These are phyloP conservation scores for Crambe crambe DNA, from an alignment of 37 sponge, comb jelly and placozoan genomes.

Conservation along the genomic window DNA sequence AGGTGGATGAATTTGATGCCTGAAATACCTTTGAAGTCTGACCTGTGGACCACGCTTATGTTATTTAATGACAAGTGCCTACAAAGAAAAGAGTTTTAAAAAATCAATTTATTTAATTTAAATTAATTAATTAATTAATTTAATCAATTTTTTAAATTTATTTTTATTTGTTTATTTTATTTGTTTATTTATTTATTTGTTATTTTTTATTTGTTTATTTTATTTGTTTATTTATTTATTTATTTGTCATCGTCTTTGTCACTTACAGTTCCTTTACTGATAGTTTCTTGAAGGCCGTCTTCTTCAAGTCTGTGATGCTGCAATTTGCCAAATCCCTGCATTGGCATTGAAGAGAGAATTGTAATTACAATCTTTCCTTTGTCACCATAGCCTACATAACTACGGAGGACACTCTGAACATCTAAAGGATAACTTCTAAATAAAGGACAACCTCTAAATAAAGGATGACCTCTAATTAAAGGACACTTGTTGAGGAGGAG, in stretches of 20 bases:
- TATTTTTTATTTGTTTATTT: not conserved
- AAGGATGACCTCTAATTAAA: too few species aligned
- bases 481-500: too few species aligned
- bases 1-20: not conserved
- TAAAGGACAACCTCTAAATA: too few species aligned
- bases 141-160: too few species aligned
- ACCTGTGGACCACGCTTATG: slow-evolving; percentile 9
- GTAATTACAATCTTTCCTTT: too few species aligned
- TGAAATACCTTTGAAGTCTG: slow-evolving; percentile 11
- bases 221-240: not conserved
- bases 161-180: too few species aligned
- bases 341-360: too few species aligned
- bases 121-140: not conserved
- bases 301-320: slow-evolving; percentile 31
- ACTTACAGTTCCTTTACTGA: not conserved
- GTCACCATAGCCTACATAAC: too few species aligned
- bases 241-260: not conserved
- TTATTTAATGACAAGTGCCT: slow-evolving; percentile 24
- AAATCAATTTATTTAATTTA: too few species aligned
- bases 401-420: too few species aligned
- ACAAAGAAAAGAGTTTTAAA: not conserved
- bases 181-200: not conserved
- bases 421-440: too few species aligned
- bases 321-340: slow-evolving; percentile 35
- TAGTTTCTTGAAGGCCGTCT: slow-evolving; percentile 13